phyloP scores from a whole-genome alignment of 2,113 vertebrate genomes.

The Gnathonemus echidnorhynchus region DNA sequence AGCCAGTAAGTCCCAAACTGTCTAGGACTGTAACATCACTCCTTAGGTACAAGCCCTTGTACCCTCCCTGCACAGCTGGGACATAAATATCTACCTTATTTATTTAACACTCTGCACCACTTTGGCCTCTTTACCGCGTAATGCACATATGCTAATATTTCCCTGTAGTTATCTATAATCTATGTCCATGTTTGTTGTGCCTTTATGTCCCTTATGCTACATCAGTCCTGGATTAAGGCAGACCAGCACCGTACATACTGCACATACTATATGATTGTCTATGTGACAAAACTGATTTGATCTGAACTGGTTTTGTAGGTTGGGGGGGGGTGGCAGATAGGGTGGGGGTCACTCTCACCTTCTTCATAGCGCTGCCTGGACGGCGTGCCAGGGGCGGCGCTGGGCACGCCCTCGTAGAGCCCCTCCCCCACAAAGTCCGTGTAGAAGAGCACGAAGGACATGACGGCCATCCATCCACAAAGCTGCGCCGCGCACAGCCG shows the following conservation, averaged over 20 bases:
- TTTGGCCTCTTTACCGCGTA: background rate
- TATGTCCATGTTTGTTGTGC: background rate
- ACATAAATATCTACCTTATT: background rate
- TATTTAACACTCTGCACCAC: background rate
- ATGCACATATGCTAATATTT: background rate
- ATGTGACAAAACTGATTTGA: background rate
- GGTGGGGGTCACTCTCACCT: conserved; percentile 47
- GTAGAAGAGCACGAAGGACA: conserved; percentile 74
- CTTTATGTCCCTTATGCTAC: background rate
- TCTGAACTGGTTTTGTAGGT: background rate
- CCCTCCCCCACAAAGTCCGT: conserved; percentile 71
- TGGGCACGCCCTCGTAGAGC: conserved; percentile 63
- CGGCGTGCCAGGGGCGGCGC: conserved; percentile 53
- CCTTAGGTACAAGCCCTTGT: background rate
- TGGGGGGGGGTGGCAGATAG: background rate
- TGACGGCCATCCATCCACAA: conserved; percentile 71
- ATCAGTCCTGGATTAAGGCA: background rate
- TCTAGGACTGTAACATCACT: background rate
- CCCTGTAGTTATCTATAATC: background rate
- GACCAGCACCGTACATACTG: background rate
- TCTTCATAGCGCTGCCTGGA: conserved; percentile 61
- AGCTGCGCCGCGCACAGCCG: conserved; percentile 66
- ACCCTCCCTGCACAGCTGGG: background rate
- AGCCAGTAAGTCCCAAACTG: background rate
- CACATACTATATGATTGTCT: background rate